Conservation (phyloP, 2,113 vertebrate genomes). For the Pycnonotus jocosus region DNA sequence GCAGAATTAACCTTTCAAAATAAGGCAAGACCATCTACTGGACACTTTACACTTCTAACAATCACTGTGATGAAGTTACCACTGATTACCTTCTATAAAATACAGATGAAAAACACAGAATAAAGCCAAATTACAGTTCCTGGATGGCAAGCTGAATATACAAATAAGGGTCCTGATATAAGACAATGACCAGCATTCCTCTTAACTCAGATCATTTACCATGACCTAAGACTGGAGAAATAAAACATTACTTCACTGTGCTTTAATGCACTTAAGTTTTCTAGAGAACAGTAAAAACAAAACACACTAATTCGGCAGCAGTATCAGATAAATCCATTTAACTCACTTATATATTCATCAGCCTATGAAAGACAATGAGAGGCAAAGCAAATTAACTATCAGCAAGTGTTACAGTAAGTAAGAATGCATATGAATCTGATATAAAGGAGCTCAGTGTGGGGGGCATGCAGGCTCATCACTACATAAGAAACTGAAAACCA, state of each 20-base stretch:
- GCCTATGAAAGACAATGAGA: neutral
- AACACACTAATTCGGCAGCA: neutral
- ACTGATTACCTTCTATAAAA: neutral
- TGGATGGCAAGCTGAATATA: neutral
- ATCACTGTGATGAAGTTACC: neutral
- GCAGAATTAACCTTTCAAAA: neutral
- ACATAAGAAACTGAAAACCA: neutral
- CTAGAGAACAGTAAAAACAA: neutral
- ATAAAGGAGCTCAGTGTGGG: neutral
- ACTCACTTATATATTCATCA: neutral
- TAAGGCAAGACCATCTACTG: neutral
- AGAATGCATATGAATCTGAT: neutral
- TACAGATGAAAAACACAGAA: neutral
- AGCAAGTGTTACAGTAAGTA: neutral
- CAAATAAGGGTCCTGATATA: neutral
- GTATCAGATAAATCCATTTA: neutral
- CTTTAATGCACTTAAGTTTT: neutral
- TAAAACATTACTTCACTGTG: neutral
- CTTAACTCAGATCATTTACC: neutral
- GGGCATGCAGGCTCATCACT: neutral
- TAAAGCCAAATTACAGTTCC: neutral
- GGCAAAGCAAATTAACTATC: neutral
- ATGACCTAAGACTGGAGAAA: neutral
- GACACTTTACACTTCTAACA: neutral
- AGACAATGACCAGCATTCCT: neutral